These are phyloP conservation scores for Betta splendens DNA, from an alignment of 2,797 vertebrate genomes.

Conservation along the genomic window DNA sequence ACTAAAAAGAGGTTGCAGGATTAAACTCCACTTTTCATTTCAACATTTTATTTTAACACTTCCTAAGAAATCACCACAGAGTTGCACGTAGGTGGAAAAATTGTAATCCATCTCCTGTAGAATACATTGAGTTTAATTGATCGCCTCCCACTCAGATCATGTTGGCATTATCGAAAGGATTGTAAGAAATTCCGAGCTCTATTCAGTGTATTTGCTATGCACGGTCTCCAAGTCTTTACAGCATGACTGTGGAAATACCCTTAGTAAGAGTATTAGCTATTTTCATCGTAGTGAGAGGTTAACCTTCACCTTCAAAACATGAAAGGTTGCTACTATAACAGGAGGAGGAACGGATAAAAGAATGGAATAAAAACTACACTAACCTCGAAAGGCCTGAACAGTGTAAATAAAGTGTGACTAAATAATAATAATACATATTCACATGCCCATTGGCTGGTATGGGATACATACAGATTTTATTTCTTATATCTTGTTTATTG, in stretches of 20 bases:
- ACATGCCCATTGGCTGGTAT: background rate
- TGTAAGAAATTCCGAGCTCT: constrained; percentile 8
- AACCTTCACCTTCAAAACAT: constrained; percentile 18
- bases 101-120: constrained; percentile 14
- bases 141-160: constrained; percentile 37
- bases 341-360: background rate
- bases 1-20: background rate
- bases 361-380: background rate
- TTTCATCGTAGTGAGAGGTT: constrained; percentile 1
- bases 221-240: constrained; percentile 4
- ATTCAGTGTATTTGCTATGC: constrained; percentile 1
- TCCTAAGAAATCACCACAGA: constrained; percentile 8
- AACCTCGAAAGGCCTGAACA: background rate
- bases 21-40: constrained; percentile 1
- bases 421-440: constrained; percentile 21
- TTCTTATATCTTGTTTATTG: background rate
- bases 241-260: background rate
- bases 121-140: constrained; percentile 27
- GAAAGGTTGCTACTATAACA: background rate
- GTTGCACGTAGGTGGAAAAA: constrained; percentile 24
- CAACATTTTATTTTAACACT: constrained; percentile 17
- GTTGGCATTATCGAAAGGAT: constrained; percentile 20
- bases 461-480: constrained; percentile 3
- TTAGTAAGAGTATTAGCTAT: background rate
- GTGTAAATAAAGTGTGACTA: too few species aligned